A percentile compares a stretch with the other conserved stretches of the same genome.
phyloP scores from a whole-genome alignment of 2,888 invertebrate genomes.

The Cyaniris semiargus region DNA sequence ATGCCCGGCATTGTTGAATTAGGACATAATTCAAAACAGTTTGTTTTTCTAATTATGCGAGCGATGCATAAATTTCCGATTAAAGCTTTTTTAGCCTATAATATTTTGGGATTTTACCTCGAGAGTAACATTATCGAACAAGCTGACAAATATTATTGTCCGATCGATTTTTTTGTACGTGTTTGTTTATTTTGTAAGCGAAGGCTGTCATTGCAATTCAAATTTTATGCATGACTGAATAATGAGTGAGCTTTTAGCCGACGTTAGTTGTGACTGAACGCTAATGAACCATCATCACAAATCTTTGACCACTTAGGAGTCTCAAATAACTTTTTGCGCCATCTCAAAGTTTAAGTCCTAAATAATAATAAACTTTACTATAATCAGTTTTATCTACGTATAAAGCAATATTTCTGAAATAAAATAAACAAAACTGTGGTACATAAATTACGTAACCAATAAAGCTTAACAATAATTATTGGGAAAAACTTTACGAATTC shows the following conservation, averaged over 20 bases:
- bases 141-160: background rate
- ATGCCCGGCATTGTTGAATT: conserved; percentile 12
- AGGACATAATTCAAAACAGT: background rate
- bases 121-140: background rate
- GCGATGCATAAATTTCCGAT: background rate
- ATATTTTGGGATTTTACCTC: background rate
- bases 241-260: conserved; percentile 12
- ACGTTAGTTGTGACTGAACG: conserved; percentile 7
- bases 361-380: too few relatives aligned
- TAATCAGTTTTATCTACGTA: too few relatives aligned
- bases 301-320: background rate
- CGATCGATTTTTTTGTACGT: background rate
- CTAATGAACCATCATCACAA: background rate
- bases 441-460: background rate
- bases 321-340: background rate
- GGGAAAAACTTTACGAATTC: background rate
- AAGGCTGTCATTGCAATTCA: background rate
- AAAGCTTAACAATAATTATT: background rate
- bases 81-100: background rate
- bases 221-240: conserved; percentile 22
- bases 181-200: background rate
- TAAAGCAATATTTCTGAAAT: background rate
- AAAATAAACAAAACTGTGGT: background rate
- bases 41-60: conserved; percentile 12
- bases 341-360: background rate